These are phyloP conservation scores for Hydropotes inermis DNA, from an alignment of 2,113 vertebrate species.

Conservation along the genomic window DNA sequence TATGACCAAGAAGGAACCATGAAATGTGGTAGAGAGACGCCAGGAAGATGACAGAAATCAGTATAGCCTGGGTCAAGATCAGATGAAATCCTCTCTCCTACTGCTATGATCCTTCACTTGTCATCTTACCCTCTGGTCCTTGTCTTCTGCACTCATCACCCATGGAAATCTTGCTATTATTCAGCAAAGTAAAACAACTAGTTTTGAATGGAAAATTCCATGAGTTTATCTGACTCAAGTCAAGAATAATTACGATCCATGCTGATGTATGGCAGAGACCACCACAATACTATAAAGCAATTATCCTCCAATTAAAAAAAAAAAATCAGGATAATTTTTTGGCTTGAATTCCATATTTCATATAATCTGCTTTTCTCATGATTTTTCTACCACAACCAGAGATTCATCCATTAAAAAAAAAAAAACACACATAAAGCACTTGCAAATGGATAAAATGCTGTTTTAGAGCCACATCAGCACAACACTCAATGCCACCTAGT, in stretches of 20 bases:
- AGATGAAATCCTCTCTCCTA: neutral
- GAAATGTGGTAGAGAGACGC: neutral
- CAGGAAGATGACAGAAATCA: neutral
- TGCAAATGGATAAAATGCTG: slow-evolving; percentile 11
- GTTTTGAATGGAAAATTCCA: neutral
- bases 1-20: neutral
- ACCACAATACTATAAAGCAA: neutral
- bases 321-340: neutral
- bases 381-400: neutral
- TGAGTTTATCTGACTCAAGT: neutral
- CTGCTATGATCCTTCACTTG: neutral
- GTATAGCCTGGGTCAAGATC: neutral
- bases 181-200: neutral
- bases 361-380: neutral
- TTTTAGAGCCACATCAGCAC: neutral
- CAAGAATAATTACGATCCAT: neutral
- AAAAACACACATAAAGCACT: neutral
- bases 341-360: neutral
- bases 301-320: neutral
- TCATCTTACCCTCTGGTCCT: neutral
- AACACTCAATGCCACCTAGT: slow-evolving; percentile 36
- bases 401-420: neutral
- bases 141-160: neutral
- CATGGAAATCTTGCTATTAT: neutral
- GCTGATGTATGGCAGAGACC: neutral